phyloP scores from a whole-genome alignment of 2,888 invertebrate genomes.

The Perizoma affinitatum region DNA sequence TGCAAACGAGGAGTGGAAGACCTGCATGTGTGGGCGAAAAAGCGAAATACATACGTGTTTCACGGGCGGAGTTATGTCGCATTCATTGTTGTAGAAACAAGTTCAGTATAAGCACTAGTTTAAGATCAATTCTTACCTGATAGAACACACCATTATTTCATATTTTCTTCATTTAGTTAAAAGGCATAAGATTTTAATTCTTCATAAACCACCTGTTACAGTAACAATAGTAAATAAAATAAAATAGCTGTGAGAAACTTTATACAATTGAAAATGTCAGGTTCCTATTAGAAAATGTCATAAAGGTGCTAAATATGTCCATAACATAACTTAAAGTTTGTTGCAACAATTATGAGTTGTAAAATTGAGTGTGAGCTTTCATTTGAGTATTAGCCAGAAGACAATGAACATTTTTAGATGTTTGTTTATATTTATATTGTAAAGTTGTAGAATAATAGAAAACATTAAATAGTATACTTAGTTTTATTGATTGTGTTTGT shows the following conservation, averaged over 20 bases:
- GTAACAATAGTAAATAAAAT: too few species aligned
- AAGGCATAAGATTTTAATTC: too few species aligned
- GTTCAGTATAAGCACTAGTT: neutral
- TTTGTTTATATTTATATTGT: constrained; percentile 25
- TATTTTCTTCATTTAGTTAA: neutral
- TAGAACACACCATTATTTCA: neutral
- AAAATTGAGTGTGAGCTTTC: constrained; percentile 2
- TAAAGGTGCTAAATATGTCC: too few species aligned
- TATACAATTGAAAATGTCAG: too few species aligned
- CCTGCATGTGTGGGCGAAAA: neutral
- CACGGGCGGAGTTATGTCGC: neutral
- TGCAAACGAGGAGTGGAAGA: too few species aligned
- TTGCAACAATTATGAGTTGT: too few species aligned
- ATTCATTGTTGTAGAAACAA: neutral
- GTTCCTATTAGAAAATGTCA: too few species aligned
- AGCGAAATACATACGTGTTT: neutral
- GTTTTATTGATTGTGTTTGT: constrained; percentile 21
- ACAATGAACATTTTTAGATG: constrained; percentile 10
- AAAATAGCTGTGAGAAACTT: too few species aligned
- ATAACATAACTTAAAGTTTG: too few species aligned
- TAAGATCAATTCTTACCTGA: constrained; percentile 5
- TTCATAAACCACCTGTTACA: too few species aligned
- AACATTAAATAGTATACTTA: constrained; percentile 2
- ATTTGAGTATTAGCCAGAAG: constrained; percentile 6
- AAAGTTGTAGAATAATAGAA: constrained; percentile 10